Conservation (phyloP, 2,797 vertebrate genomes). For the Microcaecilia unicolor region DNA sequence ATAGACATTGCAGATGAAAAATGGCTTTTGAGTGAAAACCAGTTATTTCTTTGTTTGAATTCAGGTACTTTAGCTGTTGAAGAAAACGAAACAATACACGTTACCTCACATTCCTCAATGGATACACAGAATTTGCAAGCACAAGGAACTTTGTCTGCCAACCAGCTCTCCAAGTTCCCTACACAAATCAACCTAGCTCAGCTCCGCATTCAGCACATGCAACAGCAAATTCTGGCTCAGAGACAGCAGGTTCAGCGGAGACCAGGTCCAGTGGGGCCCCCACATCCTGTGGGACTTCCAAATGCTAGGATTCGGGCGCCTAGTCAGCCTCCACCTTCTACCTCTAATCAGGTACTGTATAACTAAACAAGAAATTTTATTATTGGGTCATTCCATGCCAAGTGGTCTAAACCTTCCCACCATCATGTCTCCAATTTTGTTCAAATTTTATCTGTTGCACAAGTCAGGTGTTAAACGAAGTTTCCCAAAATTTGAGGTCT, state of each 20-base stretch:
- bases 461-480: too few species aligned
- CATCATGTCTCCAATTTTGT: too few species aligned
- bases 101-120: slow-evolving; percentile 50
- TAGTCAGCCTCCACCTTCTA: slow-evolving; percentile 42
- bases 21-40: too few species aligned
- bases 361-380: too few species aligned
- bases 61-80: slow-evolving; percentile 65
- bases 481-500: too few species aligned
- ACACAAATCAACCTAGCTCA: slow-evolving; percentile 68
- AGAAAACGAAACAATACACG: slow-evolving; percentile 55
- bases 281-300: slow-evolving; percentile 46
- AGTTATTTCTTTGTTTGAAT: too few species aligned
- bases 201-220: slow-evolving; percentile 68
- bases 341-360: slow-evolving; percentile 55
- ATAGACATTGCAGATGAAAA: too few species aligned
- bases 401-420: too few species aligned
- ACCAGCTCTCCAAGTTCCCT: slow-evolving; percentile 66
- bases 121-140: slow-evolving; percentile 48
- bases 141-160: slow-evolving; percentile 48
- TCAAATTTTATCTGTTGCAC: too few species aligned
- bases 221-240: slow-evolving; percentile 68
- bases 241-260: slow-evolving; percentile 62
- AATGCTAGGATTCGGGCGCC: slow-evolving; percentile 53
- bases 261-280: slow-evolving; percentile 37
- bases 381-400: too few species aligned